Conservation (phyloP, 1,140 invertebrate genomes). For the Lepidurus couesii region DNA sequence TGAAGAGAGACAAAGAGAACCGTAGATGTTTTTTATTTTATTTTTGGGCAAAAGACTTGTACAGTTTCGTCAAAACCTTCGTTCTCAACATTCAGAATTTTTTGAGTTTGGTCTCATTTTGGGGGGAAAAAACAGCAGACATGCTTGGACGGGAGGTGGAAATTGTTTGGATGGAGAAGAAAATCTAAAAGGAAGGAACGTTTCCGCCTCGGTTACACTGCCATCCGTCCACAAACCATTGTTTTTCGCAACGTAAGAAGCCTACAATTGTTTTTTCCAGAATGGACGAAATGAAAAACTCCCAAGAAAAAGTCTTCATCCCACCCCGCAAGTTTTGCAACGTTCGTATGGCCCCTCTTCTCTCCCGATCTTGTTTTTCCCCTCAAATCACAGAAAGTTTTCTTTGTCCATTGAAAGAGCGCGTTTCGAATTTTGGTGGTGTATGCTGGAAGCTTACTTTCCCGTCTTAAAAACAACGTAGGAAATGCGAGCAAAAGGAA, state of each 20-base stretch:
- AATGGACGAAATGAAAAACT: neutral
- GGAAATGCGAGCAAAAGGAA: neutral
- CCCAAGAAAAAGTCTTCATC: neutral
- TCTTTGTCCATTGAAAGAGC: neutral
- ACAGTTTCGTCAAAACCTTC: neutral
- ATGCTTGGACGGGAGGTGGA: too few relatives aligned
- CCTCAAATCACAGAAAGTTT: neutral
- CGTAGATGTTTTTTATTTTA: neutral
- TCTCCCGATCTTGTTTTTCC: neutral
- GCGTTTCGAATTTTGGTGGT: neutral
- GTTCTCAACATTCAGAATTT: neutral
- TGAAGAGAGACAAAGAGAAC: neutral
- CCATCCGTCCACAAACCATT: slow-evolving; percentile 1
- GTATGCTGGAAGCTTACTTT: too few relatives aligned
- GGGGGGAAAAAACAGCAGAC: neutral
- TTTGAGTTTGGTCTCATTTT: neutral
- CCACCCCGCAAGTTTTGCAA: slow-evolving; percentile 1
- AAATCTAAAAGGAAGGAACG: neutral
- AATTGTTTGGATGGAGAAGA: neutral
- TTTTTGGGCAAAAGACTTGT: neutral
- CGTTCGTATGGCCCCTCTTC: neutral
- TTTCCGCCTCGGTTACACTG: neutral
- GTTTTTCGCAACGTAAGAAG: neutral
- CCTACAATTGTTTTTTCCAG: neutral
- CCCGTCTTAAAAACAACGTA: too few relatives aligned